Conservation (phyloP, 2,888 invertebrate genomes). For the Arrhopalites spinosus region DNA sequence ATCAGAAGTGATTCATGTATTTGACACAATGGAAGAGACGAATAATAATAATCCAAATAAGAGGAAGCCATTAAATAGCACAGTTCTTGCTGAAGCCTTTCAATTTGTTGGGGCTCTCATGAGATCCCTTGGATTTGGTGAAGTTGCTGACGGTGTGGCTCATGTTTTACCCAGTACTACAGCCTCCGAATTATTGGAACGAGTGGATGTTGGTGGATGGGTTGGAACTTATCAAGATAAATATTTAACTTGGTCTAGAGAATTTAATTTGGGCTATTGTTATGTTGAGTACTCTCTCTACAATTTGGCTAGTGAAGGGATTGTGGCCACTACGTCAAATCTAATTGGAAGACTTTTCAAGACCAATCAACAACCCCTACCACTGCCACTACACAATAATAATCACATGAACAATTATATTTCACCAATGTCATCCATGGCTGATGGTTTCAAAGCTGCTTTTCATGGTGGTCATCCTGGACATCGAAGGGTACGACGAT, state of each 20-base stretch:
- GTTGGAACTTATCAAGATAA: constrained; percentile 50
- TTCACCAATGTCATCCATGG: constrained; percentile 43
- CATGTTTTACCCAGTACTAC: constrained; percentile 52
- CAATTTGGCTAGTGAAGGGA: constrained; percentile 52
- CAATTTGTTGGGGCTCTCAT: constrained; percentile 50
- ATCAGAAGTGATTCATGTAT: constrained; percentile 29
- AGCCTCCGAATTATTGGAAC: constrained; percentile 51
- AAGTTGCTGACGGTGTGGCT: constrained; percentile 54
- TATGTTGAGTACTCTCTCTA: constrained; percentile 54
- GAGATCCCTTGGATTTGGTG: constrained; percentile 51
- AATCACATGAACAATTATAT: constrained; percentile 47
- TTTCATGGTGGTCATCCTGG: constrained; percentile 25
- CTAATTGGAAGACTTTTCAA: constrained; percentile 45
- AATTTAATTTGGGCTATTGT: constrained; percentile 55
- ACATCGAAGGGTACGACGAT: constrained; percentile 45
- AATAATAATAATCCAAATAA: constrained; percentile 16
- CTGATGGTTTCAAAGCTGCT: constrained; percentile 27
- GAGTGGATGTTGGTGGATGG: constrained; percentile 55
- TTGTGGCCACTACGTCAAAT: constrained; percentile 44
- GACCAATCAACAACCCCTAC: constrained; percentile 30
- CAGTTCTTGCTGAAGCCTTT: constrained; percentile 53
- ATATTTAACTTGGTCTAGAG: constrained; percentile 51
- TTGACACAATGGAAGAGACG: constrained; percentile 16
- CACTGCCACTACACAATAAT: constrained; percentile 21
- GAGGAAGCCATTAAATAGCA: constrained; percentile 50